Conservation (phyloP, 1,140 invertebrate genomes). For the Palaemon carinicauda region DNA sequence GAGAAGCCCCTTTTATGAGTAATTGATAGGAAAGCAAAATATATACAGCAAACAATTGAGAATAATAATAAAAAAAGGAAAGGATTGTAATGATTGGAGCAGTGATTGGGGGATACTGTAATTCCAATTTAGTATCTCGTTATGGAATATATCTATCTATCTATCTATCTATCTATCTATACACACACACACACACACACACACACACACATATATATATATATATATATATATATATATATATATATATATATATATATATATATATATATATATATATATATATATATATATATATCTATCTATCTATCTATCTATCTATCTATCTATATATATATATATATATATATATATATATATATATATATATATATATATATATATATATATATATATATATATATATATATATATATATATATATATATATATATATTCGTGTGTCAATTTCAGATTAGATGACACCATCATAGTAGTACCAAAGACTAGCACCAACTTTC, state of each 20-base stretch:
- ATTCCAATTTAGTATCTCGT: no score
- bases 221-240: not conserved
- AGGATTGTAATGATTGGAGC: no score
- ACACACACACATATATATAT: not conserved
- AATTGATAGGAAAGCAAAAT: no score
- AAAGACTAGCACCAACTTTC: no score
- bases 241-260: constrained; percentile 2
- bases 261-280: not conserved
- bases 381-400: not conserved
- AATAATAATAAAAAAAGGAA: no score
- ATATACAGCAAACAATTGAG: no score
- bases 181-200: not conserved
- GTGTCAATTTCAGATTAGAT: not conserved
- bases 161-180: not conserved
- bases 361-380: constrained; percentile 2
- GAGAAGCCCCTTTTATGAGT: no score
- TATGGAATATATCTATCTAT: no score
- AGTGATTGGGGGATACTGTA: no score
- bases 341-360: not conserved
- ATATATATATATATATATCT: not conserved
- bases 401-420: constrained; percentile 2
- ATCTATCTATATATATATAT: not conserved
- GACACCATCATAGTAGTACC: no score
- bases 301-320: not conserved
- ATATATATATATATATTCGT: not conserved